phyloP scores from a whole-genome alignment of 2,797 vertebrate species.

The Phrynocephalus vlangalii region DNA sequence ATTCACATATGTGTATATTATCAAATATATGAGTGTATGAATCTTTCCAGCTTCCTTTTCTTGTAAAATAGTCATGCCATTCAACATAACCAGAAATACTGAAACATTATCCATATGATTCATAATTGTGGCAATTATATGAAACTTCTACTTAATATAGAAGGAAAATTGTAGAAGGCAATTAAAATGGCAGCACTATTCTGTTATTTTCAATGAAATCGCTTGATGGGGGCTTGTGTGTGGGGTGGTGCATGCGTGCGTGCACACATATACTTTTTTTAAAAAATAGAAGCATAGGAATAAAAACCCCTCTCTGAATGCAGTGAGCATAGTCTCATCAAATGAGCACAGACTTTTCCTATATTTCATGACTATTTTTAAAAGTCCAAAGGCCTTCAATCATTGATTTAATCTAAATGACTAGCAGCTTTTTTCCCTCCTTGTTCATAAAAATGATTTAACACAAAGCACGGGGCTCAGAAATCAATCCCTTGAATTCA shows the following conservation, averaged over 20 bases:
- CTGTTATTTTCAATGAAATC: too few relatives aligned
- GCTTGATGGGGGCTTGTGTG: too few relatives aligned
- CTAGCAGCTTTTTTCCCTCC: slow-evolving; percentile 25
- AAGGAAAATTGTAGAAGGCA: not conserved
- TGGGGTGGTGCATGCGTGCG: too few relatives aligned
- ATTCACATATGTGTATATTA: too few relatives aligned
- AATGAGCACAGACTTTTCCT: slow-evolving; percentile 9
- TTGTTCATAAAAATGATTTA: slow-evolving; percentile 52
- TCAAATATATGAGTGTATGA: too few relatives aligned
- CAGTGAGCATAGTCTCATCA: not conserved
- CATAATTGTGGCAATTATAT: too few relatives aligned
- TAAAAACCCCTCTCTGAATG: not conserved
- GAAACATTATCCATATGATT: not conserved
- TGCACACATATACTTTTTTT: not conserved
- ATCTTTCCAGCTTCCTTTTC: too few relatives aligned
- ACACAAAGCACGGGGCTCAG: not conserved
- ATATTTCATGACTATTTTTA: slow-evolving; percentile 37
- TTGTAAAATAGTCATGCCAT: too few relatives aligned
- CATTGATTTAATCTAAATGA: slow-evolving; percentile 46
- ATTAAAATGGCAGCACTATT: too few relatives aligned
- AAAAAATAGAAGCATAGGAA: not conserved
- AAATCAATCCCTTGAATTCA: slow-evolving; percentile 25
- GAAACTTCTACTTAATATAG: too few relatives aligned
- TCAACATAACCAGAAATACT: not conserved
- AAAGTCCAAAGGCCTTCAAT: slow-evolving; percentile 49